Evolutionary conservation across 2,113 vertebrate genomes (phyloP).

Genomic region (Pionites leucogaster): DNA sequence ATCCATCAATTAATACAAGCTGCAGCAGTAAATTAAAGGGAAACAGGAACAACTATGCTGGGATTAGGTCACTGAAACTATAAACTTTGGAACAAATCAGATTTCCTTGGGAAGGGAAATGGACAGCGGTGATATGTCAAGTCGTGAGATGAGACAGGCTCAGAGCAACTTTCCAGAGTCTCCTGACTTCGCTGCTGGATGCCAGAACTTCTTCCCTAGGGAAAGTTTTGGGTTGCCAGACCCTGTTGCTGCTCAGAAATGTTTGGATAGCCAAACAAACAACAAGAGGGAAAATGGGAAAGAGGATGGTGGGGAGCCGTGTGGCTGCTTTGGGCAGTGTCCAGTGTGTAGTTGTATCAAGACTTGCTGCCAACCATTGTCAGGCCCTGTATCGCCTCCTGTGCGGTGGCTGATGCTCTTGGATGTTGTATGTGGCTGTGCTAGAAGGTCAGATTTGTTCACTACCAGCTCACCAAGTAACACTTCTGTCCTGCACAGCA

Average conservation of each 20-base stretch:
- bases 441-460: background rate
- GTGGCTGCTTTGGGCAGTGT: accelerated
- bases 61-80: conserved; percentile 69
- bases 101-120: conserved; percentile 60
- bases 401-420: accelerated
- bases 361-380: background rate
- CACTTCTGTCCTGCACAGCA: accelerated
- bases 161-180: conserved; percentile 60
- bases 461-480: background rate
- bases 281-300: background rate
- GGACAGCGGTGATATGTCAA: conserved; percentile 39
- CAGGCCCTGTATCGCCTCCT: background rate
- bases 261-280: conserved; percentile 18
- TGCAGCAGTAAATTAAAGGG: conserved; percentile 61
- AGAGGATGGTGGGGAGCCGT: too few species aligned
- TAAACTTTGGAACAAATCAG: conserved; percentile 57
- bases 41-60: conserved; percentile 66
- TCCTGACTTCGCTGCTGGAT: conserved; percentile 29
- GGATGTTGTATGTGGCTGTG: accelerated
- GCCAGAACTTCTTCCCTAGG: conserved; percentile 60
- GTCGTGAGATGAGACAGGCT: conserved; percentile 40
- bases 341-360: background rate
- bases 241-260: background rate
- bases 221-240: conserved; percentile 47
- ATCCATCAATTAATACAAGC: conserved; percentile 62